Conservation (phyloP, 2,113 vertebrate species). For the Tor tambroides region DNA sequence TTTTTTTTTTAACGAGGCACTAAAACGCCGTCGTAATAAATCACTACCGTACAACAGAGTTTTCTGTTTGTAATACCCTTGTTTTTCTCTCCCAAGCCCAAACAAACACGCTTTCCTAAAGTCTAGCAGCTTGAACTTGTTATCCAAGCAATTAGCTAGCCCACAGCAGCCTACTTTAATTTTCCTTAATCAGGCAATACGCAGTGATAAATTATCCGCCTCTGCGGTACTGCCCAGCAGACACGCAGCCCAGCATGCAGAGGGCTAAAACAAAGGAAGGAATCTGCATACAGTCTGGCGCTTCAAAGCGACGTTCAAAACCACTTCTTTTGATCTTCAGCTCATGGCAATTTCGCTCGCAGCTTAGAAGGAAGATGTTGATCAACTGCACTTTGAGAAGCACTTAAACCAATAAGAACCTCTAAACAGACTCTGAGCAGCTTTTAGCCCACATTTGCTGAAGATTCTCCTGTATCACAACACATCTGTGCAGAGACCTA, state of each 20-base stretch:
- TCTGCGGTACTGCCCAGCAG: constrained; percentile 54
- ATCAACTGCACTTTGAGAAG: constrained; percentile 53
- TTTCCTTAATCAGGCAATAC: constrained; percentile 74
- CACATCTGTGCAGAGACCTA: constrained; percentile 6
- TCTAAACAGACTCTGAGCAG: constrained; percentile 44
- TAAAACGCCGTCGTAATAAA: too few species aligned
- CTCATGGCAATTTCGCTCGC: constrained; percentile 33
- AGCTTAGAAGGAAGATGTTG: constrained; percentile 36
- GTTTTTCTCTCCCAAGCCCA: constrained; percentile 66
- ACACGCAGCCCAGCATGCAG: constrained; percentile 58
- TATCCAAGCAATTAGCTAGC: constrained; percentile 74
- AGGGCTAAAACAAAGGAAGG: constrained; percentile 60
- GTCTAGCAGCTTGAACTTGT: constrained; percentile 72
- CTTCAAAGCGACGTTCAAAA: constrained; percentile 59
- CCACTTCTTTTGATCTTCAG: constrained; percentile 54
- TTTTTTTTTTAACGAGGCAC: too few species aligned
- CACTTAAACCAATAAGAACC: constrained; percentile 54
- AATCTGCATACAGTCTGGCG: constrained; percentile 62
- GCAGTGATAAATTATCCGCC: constrained; percentile 73
- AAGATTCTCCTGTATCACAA: constrained; percentile 17
- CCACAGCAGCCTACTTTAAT: constrained; percentile 71
- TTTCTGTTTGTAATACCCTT: constrained; percentile 57
- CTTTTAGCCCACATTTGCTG: constrained; percentile 43
- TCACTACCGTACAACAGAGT: constrained; percentile 22
- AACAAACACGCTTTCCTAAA: constrained; percentile 63